Evolutionary conservation across 2,113 vertebrate species (phyloP).

Genomic region (Sinocyclocheilus maitianheensis): DNA sequence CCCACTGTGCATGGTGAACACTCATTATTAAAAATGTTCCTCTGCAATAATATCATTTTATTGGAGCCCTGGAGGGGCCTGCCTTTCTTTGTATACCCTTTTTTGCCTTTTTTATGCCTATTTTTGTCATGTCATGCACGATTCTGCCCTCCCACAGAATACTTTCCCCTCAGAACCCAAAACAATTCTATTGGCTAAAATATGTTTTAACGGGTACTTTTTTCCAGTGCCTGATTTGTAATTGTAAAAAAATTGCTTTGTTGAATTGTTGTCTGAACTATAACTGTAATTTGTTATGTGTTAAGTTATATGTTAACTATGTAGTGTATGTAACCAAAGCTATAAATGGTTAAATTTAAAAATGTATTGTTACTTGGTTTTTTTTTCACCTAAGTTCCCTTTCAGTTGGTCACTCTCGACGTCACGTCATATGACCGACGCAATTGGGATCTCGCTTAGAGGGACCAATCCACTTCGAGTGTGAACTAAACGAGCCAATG

Average conservation of each 20-base stretch:
- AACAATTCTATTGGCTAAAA: no score
- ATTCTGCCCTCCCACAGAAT: neutral
- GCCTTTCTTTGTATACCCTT: neutral
- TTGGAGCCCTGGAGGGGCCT: neutral
- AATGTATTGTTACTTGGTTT: no score
- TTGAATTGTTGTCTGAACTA: neutral
- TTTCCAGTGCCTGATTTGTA: neutral
- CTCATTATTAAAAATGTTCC: neutral
- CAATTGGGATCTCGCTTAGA: no score
- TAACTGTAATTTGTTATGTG: neutral
- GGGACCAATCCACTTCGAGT: no score
- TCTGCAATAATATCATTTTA: neutral
- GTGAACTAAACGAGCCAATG: no score
- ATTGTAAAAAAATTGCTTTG: neutral
- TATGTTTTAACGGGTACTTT: neutral
- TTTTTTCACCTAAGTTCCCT: no score
- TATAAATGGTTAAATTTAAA: no score
- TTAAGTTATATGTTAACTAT: no score
- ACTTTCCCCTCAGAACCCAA: no score
- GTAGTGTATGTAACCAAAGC: no score
- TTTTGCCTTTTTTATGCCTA: neutral
- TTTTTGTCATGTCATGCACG: neutral
- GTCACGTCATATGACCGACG: no score
- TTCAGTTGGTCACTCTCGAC: no score
- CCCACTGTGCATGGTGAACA: conserved; percentile 9